These are phyloP conservation scores for Cylas formicarius DNA, from an alignment of 1,140 invertebrate genomes.

Conservation along the genomic window DNA sequence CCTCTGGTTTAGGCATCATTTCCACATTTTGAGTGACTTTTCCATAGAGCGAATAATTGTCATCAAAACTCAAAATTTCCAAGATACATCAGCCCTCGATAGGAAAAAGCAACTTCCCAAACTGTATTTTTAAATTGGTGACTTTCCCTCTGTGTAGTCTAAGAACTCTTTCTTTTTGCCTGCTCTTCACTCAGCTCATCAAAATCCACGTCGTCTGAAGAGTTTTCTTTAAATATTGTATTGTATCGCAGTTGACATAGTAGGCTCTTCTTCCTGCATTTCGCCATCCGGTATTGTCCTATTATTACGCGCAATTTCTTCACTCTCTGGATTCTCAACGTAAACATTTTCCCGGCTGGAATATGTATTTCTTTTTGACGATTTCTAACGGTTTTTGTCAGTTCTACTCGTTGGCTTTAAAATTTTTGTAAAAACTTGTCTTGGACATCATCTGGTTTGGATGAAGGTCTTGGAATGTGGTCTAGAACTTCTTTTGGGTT, in stretches of 20 bases:
- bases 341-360: background rate
- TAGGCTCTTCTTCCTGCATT: background rate
- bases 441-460: background rate
- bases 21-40: too few species aligned
- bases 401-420: background rate
- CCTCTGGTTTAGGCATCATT: too few species aligned
- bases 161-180: slow-evolving; percentile 3
- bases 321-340: background rate
- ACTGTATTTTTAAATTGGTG: slow-evolving; percentile 4
- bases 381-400: background rate
- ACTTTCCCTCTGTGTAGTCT: background rate
- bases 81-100: too few species aligned
- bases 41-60: too few species aligned
- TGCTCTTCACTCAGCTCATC: slow-evolving; percentile 4
- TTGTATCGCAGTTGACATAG: background rate
- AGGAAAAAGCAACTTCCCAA: slow-evolving; percentile 2
- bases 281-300: background rate
- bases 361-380: background rate
- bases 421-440: background rate
- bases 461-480: background rate
- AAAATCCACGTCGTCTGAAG: slow-evolving; percentile 11
- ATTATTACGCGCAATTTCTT: too few species aligned
- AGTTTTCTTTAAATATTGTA: background rate
- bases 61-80: too few species aligned
- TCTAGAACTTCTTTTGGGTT: slow-evolving; percentile 4